Evolutionary conservation across 2,113 vertebrate species (phyloP), one percentile per base, ranked within the genome.

Genomic region (Colinus virginianus): DNA sequence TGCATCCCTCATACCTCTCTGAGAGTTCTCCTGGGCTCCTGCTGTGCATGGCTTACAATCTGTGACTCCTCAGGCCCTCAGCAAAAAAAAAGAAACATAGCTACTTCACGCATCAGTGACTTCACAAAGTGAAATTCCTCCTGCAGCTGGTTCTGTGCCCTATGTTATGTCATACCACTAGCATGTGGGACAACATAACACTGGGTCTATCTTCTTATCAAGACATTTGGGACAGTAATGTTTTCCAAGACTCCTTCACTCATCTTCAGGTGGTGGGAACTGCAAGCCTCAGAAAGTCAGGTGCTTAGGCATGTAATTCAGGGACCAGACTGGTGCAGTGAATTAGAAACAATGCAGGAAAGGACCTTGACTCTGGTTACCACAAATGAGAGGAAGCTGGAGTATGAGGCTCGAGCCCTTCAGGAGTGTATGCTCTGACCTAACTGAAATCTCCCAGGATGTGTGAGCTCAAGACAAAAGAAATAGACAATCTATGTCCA

Each of bases 31-130:
- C 28, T 42, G 43, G 8, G 14, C 34, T 79, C 26, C 53, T 63
- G 32, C 0, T 1, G 22, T 4, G 38, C 13, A 4, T 4, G 23
- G 0, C 1, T 17, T 67, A 34, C 32, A 21, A 55, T 26, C 62
- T 84, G 4, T 84, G 78, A 62, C 18, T 86, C 88, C 15, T 36
- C 40, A 51, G 56, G 26, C 22, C 11, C 51, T 74, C 38, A 74
- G 22, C 1, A 70, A 58, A 83, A 62, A 13, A 40, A 40, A 32
- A 32, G 14, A 66, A 81, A 77, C 38, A 28, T 23, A 69, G 21
- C 13, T 51, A 4, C n/a, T 83, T 83, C 46, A 25, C 74, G 16
- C 71, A 19, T 70, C 9, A 6, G 12, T 45, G 56, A 42, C 10
- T 82, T 84, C 36, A 58, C 0, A 0, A n/a, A 56, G 61, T n/a